A percentile compares a stretch with the other conserved stretches of the same genome.
phyloP scores from a whole-genome alignment of 2,113 vertebrate species.

The Synodontis membranacea region DNA sequence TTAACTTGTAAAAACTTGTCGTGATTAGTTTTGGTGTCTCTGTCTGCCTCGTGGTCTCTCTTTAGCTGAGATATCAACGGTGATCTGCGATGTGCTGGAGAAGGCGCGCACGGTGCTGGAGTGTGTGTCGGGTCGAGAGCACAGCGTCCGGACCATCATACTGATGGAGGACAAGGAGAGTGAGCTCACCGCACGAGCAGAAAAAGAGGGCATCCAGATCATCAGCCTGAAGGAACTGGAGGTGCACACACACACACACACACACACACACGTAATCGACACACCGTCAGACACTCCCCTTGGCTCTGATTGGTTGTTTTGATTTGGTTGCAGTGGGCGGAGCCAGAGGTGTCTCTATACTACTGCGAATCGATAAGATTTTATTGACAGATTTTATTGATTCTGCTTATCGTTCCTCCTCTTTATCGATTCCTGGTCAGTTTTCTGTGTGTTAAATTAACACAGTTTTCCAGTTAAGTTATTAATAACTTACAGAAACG shows the following conservation, averaged over 20 bases:
- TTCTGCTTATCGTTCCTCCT: no score
- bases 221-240: constrained; percentile 82
- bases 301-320: no score
- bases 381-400: no score
- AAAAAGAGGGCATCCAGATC: constrained; percentile 80
- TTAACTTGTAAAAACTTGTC: background rate
- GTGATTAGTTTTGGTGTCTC: background rate
- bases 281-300: no score
- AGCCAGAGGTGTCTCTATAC: no score
- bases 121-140: constrained; percentile 72
- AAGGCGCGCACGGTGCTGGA: constrained; percentile 83
- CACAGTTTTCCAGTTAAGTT: no score
- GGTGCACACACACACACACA: constrained; percentile 67
- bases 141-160: constrained; percentile 78
- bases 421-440: no score
- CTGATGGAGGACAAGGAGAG: constrained; percentile 81
- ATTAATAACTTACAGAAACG: no score
- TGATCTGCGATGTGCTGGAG: constrained; percentile 88
- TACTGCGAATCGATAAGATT: no score
- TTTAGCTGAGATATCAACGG: constrained; percentile 80
- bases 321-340: no score
- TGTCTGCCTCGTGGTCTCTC: background rate
- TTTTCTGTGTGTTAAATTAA: no score
- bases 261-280: background rate
- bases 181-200: constrained; percentile 77